These are phyloP conservation scores for Epizoanthus illoricatus DNA, from an alignment of 92 coral and sea anemone genomes.

Conservation along the genomic window DNA sequence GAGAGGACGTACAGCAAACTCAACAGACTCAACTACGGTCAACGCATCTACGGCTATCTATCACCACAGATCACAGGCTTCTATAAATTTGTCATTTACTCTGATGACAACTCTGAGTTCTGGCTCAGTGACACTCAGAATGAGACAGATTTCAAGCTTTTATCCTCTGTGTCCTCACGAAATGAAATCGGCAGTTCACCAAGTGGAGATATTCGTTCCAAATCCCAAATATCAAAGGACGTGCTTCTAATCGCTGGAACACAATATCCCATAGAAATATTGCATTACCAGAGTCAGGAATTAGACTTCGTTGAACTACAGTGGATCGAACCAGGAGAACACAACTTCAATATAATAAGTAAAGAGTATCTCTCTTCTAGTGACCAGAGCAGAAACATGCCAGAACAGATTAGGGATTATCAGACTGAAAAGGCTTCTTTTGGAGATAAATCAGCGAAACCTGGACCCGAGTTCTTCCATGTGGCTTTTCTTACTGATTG, in stretches of 20 bases:
- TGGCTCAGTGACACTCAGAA: slow-evolving; percentile 58
- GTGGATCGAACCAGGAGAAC: slow-evolving; percentile 74
- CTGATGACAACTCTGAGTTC: slow-evolving; percentile 73
- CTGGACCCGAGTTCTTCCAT: slow-evolving; percentile 42
- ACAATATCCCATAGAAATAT: slow-evolving; percentile 60
- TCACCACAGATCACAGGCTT: slow-evolving; percentile 68
- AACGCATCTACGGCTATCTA: slow-evolving; percentile 61
- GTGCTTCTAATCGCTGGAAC: slow-evolving; percentile 48
- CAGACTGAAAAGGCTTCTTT: neutral
- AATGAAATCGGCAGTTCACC: slow-evolving; percentile 52
- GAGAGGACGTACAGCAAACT: slow-evolving; percentile 29
- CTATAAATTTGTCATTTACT: slow-evolving; percentile 66
- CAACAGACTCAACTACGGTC: slow-evolving; percentile 48
- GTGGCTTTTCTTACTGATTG: slow-evolving; percentile 69
- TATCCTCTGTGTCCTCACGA: slow-evolving; percentile 46
- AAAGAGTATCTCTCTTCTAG: slow-evolving; percentile 45
- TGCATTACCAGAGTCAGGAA: slow-evolving; percentile 56
- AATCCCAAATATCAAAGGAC: slow-evolving; percentile 55
- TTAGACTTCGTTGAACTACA: slow-evolving; percentile 60
- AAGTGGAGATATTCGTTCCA: slow-evolving; percentile 38
- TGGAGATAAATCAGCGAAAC: neutral
- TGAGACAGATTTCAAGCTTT: slow-evolving; percentile 35
- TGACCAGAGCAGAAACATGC: neutral
- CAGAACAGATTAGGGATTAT: slow-evolving; percentile 17
- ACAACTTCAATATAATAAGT: slow-evolving; percentile 45